A percentile compares a stretch with the other conserved stretches of the same genome.
Conservation (phyloP, 2,888 invertebrate species). For the Nipponacmea schrenckii region DNA sequence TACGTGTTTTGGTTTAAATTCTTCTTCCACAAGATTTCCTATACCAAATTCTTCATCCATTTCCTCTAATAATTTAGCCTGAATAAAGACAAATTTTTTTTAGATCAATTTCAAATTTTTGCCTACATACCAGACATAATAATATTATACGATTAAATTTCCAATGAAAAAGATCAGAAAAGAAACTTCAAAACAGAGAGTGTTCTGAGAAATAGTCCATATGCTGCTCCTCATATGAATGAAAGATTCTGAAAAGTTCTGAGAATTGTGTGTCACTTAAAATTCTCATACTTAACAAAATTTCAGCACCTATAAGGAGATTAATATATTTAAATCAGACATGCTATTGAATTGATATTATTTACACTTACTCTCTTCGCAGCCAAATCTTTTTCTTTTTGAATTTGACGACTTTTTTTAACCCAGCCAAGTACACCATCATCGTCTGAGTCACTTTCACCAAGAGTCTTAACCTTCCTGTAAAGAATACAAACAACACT, state of each 20-base stretch:
- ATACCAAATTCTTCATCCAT: constrained; percentile 95
- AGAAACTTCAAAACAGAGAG: no score
- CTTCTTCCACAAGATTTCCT: constrained; percentile 83
- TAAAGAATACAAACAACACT: constrained; percentile 14
- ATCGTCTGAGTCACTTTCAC: constrained; percentile 75
- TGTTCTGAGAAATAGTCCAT: no score
- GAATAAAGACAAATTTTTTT: constrained; percentile 14
- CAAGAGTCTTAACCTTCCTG: constrained; percentile 62
- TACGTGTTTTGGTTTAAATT: constrained; percentile 69
- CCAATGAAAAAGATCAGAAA: no score
- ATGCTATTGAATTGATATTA: neutral
- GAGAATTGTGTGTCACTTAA: no score
- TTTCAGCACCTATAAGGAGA: no score
- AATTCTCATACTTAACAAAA: no score
- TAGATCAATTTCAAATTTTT: neutral
- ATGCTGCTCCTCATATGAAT: no score
- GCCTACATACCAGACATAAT: no score
- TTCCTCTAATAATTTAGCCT: constrained; percentile 92
- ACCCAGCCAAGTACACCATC: constrained; percentile 83
- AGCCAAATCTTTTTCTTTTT: constrained; percentile 85
- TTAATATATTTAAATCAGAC: no score
- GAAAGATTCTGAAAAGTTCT: no score
- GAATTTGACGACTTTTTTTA: constrained; percentile 79
- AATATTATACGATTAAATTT: no score
- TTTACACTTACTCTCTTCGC: constrained; percentile 77